A percentile compares a stretch with the other conserved stretches of the same genome.
Evolutionary conservation across 2,797 vertebrate genomes (phyloP).

Genomic region (Tenualosa ilisha): DNA sequence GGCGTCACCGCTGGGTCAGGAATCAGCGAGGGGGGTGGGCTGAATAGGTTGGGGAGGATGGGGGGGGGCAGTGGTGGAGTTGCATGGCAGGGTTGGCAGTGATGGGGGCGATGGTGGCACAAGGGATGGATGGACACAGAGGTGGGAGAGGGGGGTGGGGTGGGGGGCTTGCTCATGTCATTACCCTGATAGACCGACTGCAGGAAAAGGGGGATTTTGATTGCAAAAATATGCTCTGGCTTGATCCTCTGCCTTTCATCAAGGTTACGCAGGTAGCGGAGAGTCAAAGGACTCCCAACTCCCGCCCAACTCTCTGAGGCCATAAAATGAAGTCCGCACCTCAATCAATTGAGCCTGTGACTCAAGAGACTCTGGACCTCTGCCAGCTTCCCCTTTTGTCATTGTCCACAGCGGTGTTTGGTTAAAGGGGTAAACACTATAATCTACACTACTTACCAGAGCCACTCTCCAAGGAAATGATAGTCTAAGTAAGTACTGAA

Average conservation of each 20-base stretch:
- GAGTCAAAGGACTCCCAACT: background rate
- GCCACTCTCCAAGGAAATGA: background rate
- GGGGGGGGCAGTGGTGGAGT: background rate
- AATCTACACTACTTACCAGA: background rate
- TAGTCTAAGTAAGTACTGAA: too few relatives aligned
- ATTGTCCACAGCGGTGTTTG: background rate
- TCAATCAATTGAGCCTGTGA: background rate
- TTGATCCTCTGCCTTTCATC: conserved; percentile 10
- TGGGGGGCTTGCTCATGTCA: background rate
- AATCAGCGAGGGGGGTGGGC: background rate
- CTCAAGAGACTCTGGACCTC: background rate
- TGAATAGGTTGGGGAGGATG: background rate
- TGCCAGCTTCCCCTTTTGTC: background rate
- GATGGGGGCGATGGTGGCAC: background rate
- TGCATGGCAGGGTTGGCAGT: background rate
- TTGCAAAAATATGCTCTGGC: background rate
- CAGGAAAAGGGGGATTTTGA: conserved; percentile 15
- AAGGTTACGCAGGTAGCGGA: background rate
- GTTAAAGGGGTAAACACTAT: background rate
- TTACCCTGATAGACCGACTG: background rate
- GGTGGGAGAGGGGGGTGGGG: background rate
- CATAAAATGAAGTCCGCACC: background rate
- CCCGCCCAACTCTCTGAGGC: background rate
- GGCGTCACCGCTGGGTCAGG: conserved; percentile 1
- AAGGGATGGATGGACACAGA: background rate